Conservation (phyloP, 2,888 invertebrate species). For the Yponomeuta malinellus region DNA sequence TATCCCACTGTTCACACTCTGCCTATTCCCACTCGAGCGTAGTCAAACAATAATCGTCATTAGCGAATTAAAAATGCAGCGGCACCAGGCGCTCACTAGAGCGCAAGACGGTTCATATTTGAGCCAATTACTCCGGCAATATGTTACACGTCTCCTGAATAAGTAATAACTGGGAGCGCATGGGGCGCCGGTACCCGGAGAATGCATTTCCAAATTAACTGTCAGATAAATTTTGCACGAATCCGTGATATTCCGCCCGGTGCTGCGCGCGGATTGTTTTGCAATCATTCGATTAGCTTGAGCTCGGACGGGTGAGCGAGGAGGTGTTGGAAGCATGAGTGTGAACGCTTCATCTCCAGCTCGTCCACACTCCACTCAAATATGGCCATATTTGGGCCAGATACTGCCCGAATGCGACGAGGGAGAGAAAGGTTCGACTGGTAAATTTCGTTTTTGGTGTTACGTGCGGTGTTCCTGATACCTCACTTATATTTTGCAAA, state of each 20-base stretch:
- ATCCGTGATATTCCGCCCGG: conserved; percentile 35
- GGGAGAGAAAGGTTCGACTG: too few species aligned
- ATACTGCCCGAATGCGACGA: too few species aligned
- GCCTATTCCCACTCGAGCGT: neutral
- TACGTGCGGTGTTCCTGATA: too few species aligned
- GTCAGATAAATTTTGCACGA: conserved; percentile 65
- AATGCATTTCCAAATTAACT: conserved; percentile 71
- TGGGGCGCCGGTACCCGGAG: conserved; percentile 31
- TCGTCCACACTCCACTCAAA: too few species aligned
- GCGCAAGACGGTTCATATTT: conserved; percentile 42
- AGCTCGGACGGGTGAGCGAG: conserved; percentile 17
- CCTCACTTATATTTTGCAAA: too few species aligned
- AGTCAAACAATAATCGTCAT: neutral
- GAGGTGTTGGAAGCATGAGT: too few species aligned
- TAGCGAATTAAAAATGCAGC: conserved; percentile 18
- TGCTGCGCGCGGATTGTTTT: conserved; percentile 51
- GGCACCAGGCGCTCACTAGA: conserved; percentile 37
- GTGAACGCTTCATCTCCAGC: too few species aligned
- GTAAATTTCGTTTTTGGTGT: too few species aligned
- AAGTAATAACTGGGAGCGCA: conserved; percentile 49
- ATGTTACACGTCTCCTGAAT: conserved; percentile 67
- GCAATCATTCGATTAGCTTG: conserved; percentile 64
- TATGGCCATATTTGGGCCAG: too few species aligned
- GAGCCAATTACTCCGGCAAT: conserved; percentile 66
- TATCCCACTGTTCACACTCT: neutral